Conservation (phyloP, 2,113 vertebrate species). For the Lycocorax pyrrhopterus region DNA sequence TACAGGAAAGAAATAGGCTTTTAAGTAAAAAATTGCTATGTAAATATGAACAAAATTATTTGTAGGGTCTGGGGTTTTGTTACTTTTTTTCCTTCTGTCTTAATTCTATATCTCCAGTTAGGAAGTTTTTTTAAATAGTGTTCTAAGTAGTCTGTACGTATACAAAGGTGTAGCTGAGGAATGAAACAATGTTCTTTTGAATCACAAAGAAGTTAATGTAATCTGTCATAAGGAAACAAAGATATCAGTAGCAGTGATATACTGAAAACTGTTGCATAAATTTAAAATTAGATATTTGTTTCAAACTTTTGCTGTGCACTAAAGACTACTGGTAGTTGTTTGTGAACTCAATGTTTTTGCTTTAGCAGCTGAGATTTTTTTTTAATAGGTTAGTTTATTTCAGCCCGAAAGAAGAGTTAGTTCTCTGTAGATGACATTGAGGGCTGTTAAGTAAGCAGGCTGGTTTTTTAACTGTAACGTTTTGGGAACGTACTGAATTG, state of each 20-base stretch:
- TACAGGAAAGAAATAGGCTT: slow-evolving; percentile 41
- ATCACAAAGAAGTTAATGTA: background rate
- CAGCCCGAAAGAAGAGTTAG: background rate
- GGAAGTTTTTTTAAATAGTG: background rate
- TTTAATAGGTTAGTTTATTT: background rate
- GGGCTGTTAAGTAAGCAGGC: background rate
- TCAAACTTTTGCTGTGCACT: background rate
- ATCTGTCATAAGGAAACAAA: background rate
- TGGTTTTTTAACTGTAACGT: background rate
- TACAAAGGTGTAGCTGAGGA: background rate
- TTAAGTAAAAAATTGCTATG: slow-evolving; percentile 75
- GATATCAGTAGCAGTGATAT: background rate
- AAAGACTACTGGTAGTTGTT: background rate
- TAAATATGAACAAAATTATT: slow-evolving; percentile 53
- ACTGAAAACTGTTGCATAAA: background rate
- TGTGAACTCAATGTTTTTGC: background rate
- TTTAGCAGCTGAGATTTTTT: background rate
- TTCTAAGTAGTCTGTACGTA: background rate
- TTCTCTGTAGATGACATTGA: background rate
- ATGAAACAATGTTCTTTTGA: background rate
- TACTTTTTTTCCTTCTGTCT: background rate
- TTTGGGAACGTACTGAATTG: background rate
- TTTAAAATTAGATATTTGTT: background rate
- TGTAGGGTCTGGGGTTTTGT: background rate
- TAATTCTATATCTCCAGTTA: background rate